phyloP scores from a whole-genome alignment of 2,888 invertebrate genomes.

The Troides helena region DNA sequence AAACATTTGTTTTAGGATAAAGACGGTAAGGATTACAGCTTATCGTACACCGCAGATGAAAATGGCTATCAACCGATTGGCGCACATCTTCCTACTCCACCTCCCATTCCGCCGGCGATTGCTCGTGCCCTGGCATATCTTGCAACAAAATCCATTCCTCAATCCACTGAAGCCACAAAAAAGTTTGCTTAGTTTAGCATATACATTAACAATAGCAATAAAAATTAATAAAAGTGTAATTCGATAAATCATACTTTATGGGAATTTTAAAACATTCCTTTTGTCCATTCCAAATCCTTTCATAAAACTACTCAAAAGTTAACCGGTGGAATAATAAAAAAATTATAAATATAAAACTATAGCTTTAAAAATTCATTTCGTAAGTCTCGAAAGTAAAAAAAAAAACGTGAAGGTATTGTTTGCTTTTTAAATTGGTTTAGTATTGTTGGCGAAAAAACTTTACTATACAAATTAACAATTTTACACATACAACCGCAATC shows the following conservation, averaged over 20 bases:
- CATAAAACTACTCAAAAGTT: too few relatives aligned
- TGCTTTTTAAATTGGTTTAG: background rate
- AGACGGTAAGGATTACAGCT: constrained; percentile 71
- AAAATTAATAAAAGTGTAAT: background rate
- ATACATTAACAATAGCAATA: background rate
- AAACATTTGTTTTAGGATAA: constrained; percentile 53
- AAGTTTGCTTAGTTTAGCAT: constrained; percentile 8
- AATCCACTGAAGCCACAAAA: constrained; percentile 47
- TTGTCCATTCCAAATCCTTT: too few relatives aligned
- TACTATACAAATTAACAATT: constrained; percentile 29
- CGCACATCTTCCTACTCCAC: constrained; percentile 73
- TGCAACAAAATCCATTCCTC: constrained; percentile 66
- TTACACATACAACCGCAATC: constrained; percentile 16
- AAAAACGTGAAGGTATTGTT: background rate
- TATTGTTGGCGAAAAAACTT: constrained; percentile 26
- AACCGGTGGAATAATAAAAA: background rate
- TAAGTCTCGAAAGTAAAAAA: background rate
- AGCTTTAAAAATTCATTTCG: background rate
- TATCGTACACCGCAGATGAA: constrained; percentile 78
- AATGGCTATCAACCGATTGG: constrained; percentile 73
- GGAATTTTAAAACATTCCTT: too few relatives aligned
- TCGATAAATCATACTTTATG: background rate
- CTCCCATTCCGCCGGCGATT: constrained; percentile 78
- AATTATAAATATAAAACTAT: background rate
- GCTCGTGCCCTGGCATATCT: constrained; percentile 75